These are phyloP conservation scores for Cervus canadensis DNA, from an alignment of 2,113 vertebrate species.

Conservation along the genomic window DNA sequence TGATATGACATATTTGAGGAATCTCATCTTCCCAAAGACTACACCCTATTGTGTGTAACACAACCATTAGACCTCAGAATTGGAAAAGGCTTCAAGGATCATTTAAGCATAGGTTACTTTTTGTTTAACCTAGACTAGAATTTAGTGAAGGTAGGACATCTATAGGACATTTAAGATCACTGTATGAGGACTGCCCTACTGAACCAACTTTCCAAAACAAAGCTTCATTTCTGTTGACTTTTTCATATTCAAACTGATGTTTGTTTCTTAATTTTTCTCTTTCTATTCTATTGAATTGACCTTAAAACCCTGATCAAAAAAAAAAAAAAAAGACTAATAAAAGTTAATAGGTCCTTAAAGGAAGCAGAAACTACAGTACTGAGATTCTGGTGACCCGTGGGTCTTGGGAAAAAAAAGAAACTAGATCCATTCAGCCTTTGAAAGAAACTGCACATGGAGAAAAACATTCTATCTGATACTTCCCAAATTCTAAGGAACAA, in stretches of 20 bases:
- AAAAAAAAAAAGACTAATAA: not conserved
- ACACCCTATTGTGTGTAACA: not conserved
- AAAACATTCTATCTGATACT: not conserved
- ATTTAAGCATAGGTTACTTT: not conserved
- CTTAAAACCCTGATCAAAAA: not conserved
- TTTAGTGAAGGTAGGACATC: not conserved
- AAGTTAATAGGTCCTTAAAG: not conserved
- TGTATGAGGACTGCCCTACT: not conserved
- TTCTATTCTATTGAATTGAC: not conserved
- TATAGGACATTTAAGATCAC: not conserved
- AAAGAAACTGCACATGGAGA: not conserved
- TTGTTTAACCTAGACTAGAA: not conserved
- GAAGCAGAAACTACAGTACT: not conserved
- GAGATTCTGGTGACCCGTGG: not conserved
- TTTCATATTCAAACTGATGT: not conserved
- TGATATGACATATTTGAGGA: not conserved
- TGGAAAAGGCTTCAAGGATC: not conserved
- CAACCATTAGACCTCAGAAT: not conserved
- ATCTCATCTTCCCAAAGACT: not conserved
- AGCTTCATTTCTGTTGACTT: not conserved
- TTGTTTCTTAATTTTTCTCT: not conserved
- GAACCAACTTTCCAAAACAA: not conserved
- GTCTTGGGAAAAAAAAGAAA: not conserved
- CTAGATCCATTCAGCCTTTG: not conserved
- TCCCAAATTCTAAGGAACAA: not conserved